Base-by-base conservation (phyloP, 2,888 invertebrate genomes). In the Phaonia tiefii region DNA sequence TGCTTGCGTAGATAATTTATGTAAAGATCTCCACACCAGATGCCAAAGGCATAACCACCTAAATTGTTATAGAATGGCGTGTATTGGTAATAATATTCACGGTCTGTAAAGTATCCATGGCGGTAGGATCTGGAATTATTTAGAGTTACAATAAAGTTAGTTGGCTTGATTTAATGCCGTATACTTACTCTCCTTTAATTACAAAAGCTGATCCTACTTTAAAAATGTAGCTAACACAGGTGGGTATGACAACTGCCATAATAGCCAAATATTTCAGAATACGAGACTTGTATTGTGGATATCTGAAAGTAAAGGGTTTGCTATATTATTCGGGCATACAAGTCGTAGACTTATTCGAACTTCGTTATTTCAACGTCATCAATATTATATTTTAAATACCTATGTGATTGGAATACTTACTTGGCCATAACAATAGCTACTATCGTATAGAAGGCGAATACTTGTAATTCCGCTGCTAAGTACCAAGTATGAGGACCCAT, bases 401-500 rank as follows among this genome's bases (percentile, higher is more conserved):
- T n/a, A n/a, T n/a, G n/a, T n/a, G n/a, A n/a, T n/a, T n/a, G n/a
- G n/a, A n/a, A n/a, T 37, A 66, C 85, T 83, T 69, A 90, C 90
- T 86, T 89, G 42, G 85, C 84, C 2, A 83, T 83, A 0, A 87
- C 25, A 26, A 89, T 86, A 22, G 89, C 67, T 1, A 88, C 66
- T 0, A 85, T 83, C 2, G 86, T 73, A 20, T 87, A 87, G 15
- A 89, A 80, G 37, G 87, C 85, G 58, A 88, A 90, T 17, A 90
- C 83, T 63, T 89, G 90, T 84, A 88, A 89, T 76, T 89, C 89
- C 0, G 90, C 85, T 0, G 86, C 87, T 60, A 89, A 54, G 54
- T 90, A 90, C 90, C 90, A 90, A 0, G 89, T 88, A 46, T 90
- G 89, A n/a, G 87, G 87, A 22, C 88, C 86, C 20, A 91, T 91